Evolutionary conservation across 2,797 vertebrate species (phyloP), one percentile per base, ranked within the genome.

Genomic region (Leptoclinus maculatus): DNA sequence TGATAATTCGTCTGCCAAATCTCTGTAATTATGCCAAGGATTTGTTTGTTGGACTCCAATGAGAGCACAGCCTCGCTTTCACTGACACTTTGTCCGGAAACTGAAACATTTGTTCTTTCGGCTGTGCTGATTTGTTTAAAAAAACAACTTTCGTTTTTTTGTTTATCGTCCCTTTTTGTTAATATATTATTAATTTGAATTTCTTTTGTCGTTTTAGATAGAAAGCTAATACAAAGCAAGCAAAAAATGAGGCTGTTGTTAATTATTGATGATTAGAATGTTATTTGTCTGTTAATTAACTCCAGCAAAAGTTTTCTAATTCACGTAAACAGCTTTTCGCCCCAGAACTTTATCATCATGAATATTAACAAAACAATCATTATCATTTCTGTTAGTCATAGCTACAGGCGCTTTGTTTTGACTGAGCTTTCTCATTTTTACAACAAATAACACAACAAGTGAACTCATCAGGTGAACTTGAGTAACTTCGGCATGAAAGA

Each of bases 1-100:
- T 49, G 76, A 75, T 81, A 5, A 81, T 71, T 86, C 80, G 70
- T 66, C 78, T 75, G 70, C 72, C 74, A 78, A 53, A 68, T 74
- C 47, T 66, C 27, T 57, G 51, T n/a, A 53, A 65, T 83, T 41
- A 19, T n/a, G 17, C 72, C 34, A 43, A 25, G 25, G 74, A 80
- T 78, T 78, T 67, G 51, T 82, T 41, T 81, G 34, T 68, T 17
- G 21, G 59, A 70, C 41, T 47, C 47, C 16, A 38, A 58, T 27
- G 23, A 67, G n/a, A 71, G 36, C 74, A 25, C 19, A 49, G 51
- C 25, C 25, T 66, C 19, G 7, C 27, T 67, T 38, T 66, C 34
- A 21, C 43, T 79, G 43, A 67, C 38, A 65, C 66, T 79, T 68
- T 10, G 41, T 72, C 23, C 2, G 2, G 21, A 76, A 77, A 62